Base-by-base conservation (phyloP, 2,797 vertebrate genomes). In the Ctenosaura bakeri region DNA sequence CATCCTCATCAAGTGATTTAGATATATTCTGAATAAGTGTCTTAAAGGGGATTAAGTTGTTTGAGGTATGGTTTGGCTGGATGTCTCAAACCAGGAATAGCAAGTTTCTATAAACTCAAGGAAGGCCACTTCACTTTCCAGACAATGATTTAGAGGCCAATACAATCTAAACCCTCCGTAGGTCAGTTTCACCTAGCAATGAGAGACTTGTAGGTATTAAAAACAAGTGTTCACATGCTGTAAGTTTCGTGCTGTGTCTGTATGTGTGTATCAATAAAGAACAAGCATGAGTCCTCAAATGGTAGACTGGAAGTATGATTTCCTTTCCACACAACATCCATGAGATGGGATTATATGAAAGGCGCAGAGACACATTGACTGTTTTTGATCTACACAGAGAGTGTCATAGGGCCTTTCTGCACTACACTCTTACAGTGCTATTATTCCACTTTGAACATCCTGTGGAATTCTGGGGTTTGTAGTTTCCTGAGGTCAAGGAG, bases 1-100 rank as follows among this genome's bases (percentile, higher is more conserved):
- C 35, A 54, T 14, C 50, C 50, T 24, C 4, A 13, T 85, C 64
- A 2, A 18, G 5, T 6, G 26, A 0, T 16, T 13, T 4, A 50
- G 29, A 66, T 0, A 62, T 0, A 50, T 4, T 24, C 18, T 2
- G 0, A 0, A 52, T 46, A 52, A 83, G n/a, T 54, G 62, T 22
- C 42, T 82, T 69, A 76, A n/a, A 78, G 87, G 64, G 42, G 35
- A 46, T 69, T 69, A 56, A 83, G 59, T 59, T 66, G 54, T 38
- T 66, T 35, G 12, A 20, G 24, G 59, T 12, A 83, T 38, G 46
- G 0, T 62, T 77, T 78, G 59, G n/a, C 12, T 20, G n/a, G 82
- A 77, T 64, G 12, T 32, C 14, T 62, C 77, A 87, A 46, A 6
- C 10, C 85, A 54, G 56, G n/a, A 66, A 81, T 64, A 52, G 35